phyloP scores from a whole-genome alignment of 1,140 invertebrate species.

The Drosophila littoralis region DNA sequence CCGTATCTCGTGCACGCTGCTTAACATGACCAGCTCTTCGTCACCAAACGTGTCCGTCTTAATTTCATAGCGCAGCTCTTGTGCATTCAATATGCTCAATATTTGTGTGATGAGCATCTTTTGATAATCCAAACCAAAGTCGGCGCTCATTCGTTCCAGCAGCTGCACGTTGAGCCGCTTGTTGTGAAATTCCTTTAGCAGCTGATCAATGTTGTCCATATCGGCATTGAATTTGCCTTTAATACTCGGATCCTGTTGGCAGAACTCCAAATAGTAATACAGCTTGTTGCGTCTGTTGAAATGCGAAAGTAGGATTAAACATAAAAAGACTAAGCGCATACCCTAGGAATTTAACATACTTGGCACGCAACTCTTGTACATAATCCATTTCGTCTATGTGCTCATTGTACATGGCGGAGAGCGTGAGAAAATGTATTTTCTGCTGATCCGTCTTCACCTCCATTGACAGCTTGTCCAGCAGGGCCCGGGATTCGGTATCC shows the following conservation, averaged over 20 bases:
- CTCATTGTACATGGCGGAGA: conserved; percentile 78
- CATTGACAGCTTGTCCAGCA: conserved; percentile 60
- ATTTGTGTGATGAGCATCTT: conserved; percentile 76
- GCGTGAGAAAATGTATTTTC: conserved; percentile 70
- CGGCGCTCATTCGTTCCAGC: conserved; percentile 71
- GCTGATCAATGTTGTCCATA: conserved; percentile 71
- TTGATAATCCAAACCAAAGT: conserved; percentile 80
- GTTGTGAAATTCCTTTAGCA: conserved; percentile 77
- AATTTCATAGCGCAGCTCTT: conserved; percentile 74
- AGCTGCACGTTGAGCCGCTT: conserved; percentile 70
- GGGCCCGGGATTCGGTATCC: conserved; percentile 49
- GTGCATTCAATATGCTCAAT: conserved; percentile 66
- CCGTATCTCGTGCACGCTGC: conserved; percentile 65
- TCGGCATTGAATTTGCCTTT: conserved; percentile 73
- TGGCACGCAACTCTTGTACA: conserved; percentile 58
- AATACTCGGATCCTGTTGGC: conserved; percentile 73
- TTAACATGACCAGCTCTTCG: conserved; percentile 74
- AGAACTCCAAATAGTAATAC: conserved; percentile 79
- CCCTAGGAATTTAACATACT: conserved; percentile 41
- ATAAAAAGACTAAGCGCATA: neutral
- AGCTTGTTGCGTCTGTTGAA: conserved; percentile 71
- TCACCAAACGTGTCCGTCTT: conserved; percentile 75
- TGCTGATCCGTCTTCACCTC: conserved; percentile 77
- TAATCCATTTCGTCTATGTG: conserved; percentile 58
- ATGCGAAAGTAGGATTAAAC: neutral